phyloP scores from a whole-genome alignment of 2,113 vertebrate genomes.

The Columba livia region DNA sequence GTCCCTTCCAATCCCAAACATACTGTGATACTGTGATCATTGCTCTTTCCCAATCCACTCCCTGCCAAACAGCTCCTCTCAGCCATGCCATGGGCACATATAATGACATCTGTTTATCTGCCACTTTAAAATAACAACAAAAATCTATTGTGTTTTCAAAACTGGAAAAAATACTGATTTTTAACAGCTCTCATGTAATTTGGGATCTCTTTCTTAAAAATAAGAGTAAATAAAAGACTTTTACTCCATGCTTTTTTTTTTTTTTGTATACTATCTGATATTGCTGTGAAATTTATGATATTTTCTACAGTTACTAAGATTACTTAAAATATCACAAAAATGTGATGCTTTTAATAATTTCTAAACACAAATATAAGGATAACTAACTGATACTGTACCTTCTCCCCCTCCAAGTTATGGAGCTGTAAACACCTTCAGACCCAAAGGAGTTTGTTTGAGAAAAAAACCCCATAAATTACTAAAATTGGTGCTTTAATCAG shows the following conservation, averaged over 20 bases:
- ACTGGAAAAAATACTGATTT: not conserved
- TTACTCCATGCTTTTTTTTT: not conserved
- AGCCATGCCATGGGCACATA: not conserved
- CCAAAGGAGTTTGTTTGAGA: not conserved
- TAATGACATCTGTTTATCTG: not conserved
- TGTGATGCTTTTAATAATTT: not conserved
- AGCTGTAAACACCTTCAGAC: not conserved
- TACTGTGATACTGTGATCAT: not conserved
- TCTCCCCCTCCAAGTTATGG: not conserved
- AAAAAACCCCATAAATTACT: not conserved
- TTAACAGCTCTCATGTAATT: not conserved
- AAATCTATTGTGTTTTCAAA: not conserved
- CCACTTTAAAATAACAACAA: not conserved
- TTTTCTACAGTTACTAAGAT: not conserved
- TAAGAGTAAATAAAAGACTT: not conserved
- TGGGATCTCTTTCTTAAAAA: not conserved
- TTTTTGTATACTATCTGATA: not conserved
- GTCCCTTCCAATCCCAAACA: too few relatives aligned
- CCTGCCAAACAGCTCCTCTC: not conserved
- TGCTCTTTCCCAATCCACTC: not conserved
- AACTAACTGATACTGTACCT: not conserved
- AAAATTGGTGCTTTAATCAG: not conserved
- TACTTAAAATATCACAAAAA: not conserved
- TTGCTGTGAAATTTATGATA: not conserved
- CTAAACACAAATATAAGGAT: not conserved